phyloP scores from a whole-genome alignment of 2,888 invertebrate species.

The Heliconius ethilla region DNA sequence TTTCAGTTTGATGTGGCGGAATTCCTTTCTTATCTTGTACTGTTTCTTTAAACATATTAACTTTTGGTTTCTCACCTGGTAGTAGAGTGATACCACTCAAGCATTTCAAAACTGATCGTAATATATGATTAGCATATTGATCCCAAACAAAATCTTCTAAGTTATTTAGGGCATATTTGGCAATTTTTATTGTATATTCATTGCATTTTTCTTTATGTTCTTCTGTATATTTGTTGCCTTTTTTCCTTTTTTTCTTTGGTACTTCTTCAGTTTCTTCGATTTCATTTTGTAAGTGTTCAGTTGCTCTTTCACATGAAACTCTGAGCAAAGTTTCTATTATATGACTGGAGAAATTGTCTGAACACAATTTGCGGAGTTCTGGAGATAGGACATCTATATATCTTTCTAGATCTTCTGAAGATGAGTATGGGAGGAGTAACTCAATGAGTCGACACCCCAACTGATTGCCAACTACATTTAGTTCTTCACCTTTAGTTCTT shows the following conservation, averaged over 20 bases:
- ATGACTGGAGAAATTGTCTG: conserved; percentile 90
- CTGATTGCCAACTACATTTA: conserved; percentile 89
- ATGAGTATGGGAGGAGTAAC: conserved; percentile 86
- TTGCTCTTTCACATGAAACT: conserved; percentile 80
- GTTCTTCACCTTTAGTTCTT: conserved; percentile 86
- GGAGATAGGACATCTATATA: conserved; percentile 84
- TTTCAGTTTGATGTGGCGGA: conserved; percentile 66
- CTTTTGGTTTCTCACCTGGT: conserved; percentile 73
- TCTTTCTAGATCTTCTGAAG: conserved; percentile 83
- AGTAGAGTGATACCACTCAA: conserved; percentile 84
- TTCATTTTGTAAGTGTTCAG: conserved; percentile 59
- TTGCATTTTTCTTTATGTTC: conserved; percentile 82
- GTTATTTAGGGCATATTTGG: conserved; percentile 90
- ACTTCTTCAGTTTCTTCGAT: conserved; percentile 53
- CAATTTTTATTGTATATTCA: conserved; percentile 85
- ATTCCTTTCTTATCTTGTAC: conserved; percentile 60
- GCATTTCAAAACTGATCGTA: conserved; percentile 87
- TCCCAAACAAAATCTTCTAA: conserved; percentile 92
- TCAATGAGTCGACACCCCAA: conserved; percentile 90
- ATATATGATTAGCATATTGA: conserved; percentile 88
- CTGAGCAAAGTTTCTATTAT: conserved; percentile 87
- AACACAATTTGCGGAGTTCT: conserved; percentile 86
- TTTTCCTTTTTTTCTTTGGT: conserved; percentile 62
- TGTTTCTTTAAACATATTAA: conserved; percentile 63
- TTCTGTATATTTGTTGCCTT: conserved; percentile 60